Evolutionary conservation across 2,888 invertebrate genomes (phyloP).

Genomic region (Cheilosia variabilis): DNA sequence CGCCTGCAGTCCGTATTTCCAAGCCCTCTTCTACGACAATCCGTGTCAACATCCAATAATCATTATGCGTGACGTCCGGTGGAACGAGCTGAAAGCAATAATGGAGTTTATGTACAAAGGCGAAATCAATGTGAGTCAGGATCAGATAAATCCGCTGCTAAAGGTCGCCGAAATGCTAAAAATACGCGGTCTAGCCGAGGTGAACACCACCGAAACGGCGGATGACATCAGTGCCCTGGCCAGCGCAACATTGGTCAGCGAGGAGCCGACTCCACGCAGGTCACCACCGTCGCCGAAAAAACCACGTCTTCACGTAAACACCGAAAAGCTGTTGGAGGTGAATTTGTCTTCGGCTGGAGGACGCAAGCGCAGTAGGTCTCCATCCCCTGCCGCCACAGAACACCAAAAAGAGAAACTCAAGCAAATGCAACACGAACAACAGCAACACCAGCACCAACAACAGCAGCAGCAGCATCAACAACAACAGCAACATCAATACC

Average conservation of each 20-base stretch:
- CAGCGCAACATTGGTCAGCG: constrained; percentile 71
- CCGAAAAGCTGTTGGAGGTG: constrained; percentile 74
- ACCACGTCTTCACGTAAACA: constrained; percentile 73
- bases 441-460: constrained; percentile 76
- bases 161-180: constrained; percentile 94
- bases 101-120: constrained; percentile 98
- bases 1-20: constrained; percentile 97
- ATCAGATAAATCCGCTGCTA: constrained; percentile 93
- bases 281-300: constrained; percentile 73
- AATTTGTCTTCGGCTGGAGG: constrained; percentile 69
- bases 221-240: constrained; percentile 87
- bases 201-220: constrained; percentile 84
- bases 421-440: constrained; percentile 60
- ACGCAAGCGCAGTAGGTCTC: constrained; percentile 75
- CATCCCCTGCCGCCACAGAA: constrained; percentile 60
- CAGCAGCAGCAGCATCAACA: constrained; percentile 51
- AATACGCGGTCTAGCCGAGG: constrained; percentile 94
- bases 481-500: constrained; percentile 40
- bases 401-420: constrained; percentile 56
- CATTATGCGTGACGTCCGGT: constrained; percentile 95
- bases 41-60: constrained; percentile 97
- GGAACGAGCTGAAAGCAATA: constrained; percentile 94
- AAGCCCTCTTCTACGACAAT: constrained; percentile 94
- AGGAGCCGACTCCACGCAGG: constrained; percentile 59
- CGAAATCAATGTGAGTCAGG: constrained; percentile 96